Conservation (phyloP, 30 jellyfish, hydroid and myxozoan genomes). For the Turritopsis dohrnii region DNA sequence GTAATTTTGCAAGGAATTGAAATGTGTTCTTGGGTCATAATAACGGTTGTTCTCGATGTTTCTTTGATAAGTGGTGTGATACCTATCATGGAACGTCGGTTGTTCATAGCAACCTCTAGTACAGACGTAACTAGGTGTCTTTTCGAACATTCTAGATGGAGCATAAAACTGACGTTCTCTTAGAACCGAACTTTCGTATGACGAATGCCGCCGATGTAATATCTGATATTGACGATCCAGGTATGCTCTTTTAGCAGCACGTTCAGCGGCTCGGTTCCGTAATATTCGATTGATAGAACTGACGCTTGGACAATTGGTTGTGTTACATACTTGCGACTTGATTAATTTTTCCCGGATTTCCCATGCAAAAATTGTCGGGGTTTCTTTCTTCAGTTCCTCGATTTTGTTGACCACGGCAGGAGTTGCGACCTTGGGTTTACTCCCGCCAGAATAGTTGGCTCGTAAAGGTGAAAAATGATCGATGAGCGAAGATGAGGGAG, state of each 20-base stretch:
- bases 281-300: constrained; percentile 97
- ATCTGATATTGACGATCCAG: constrained; percentile 73
- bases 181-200: neutral
- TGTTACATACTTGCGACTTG: constrained; percentile 58
- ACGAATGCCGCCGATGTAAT: neutral
- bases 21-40: neutral
- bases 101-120: neutral
- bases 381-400: constrained; percentile 68
- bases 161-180: neutral
- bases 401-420: constrained; percentile 88
- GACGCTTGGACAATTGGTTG: constrained; percentile 87
- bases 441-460: constrained; percentile 72
- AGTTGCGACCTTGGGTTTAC: constrained; percentile 98
- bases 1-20: no score
- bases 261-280: constrained; percentile 90
- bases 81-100: no score
- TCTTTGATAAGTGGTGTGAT: neutral
- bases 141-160: neutral
- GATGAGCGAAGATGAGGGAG: neutral
- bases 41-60: neutral
- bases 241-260: constrained; percentile 74
- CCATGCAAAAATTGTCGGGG: constrained; percentile 97
- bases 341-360: constrained; percentile 90
- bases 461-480: neutral
- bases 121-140: neutral